phyloP scores from a whole-genome alignment of 2,888 invertebrate genomes.

The Drosophila neoperkinsi region DNA sequence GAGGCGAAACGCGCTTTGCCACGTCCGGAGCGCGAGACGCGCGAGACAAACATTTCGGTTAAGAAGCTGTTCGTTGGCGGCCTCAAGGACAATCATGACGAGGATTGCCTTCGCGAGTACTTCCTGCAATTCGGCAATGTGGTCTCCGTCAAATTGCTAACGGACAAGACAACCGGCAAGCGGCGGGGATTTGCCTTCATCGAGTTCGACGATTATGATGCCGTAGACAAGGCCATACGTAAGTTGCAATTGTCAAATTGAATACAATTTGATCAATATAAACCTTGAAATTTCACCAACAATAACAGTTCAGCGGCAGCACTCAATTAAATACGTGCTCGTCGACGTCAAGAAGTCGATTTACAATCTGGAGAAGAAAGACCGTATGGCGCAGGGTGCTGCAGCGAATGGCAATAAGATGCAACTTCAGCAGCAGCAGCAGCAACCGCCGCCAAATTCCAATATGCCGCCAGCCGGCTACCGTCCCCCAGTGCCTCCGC shows the following conservation, averaged over 20 bases:
- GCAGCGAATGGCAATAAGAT: constrained; percentile 56
- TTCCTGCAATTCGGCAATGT: constrained; percentile 93
- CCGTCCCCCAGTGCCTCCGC: constrained; percentile 70
- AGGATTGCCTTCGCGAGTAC: constrained; percentile 93
- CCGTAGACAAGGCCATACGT: constrained; percentile 98
- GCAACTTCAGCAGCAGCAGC: constrained; percentile 52
- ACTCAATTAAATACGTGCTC: constrained; percentile 92
- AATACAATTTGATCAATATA: background rate
- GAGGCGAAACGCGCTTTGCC: constrained; percentile 99
- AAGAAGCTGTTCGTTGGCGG: constrained; percentile 98
- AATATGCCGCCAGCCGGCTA: constrained; percentile 59
- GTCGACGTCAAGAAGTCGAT: constrained; percentile 97
- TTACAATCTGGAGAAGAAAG: constrained; percentile 91
- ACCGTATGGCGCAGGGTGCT: constrained; percentile 47
- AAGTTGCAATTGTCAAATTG: constrained; percentile 86
- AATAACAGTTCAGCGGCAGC: constrained; percentile 89
- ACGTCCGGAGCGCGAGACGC: constrained; percentile 94
- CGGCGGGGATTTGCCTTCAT: constrained; percentile 98
- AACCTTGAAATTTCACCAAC: background rate
- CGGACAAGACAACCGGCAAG: constrained; percentile 96
- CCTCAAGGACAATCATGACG: constrained; percentile 95
- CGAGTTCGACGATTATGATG: constrained; percentile 98
- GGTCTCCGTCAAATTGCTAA: constrained; percentile 93
- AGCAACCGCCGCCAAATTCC: constrained; percentile 49
- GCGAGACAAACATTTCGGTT: constrained; percentile 96